Evolutionary conservation across 2,113 vertebrate genomes (phyloP), one percentile per base, ranked within the genome.

Genomic region (Pandion haliaetus): DNA sequence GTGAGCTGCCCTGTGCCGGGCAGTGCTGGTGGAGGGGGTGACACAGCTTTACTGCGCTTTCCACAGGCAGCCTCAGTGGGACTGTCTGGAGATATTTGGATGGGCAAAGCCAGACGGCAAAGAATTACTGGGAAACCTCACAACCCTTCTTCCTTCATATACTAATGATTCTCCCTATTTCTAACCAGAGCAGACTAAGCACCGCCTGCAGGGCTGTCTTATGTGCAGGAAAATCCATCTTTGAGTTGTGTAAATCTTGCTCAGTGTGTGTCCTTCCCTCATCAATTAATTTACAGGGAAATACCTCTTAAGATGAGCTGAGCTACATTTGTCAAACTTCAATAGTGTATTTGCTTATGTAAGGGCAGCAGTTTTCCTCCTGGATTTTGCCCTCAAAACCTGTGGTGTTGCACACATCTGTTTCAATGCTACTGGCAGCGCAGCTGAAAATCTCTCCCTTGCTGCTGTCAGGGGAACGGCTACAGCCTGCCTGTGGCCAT

Each of bases 381-480:
- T 83, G 55, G 59, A 32, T 93, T 94, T 94, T 80, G 24, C 23
- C 24, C 45, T 62, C 67, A 21, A 44, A 92, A 32, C n/a, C 44
- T 8, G 0, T 0, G 0, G 4, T 29, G 62, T 2, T 28, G 14
- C 45, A 38, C 18, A 1, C 11, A 31, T 40, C 57, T 61, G 21
- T 59, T 59, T 25, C n/a, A 45, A 5, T 19, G 57, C 19, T 59
- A 5, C 62, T 76, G 71, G n/a, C 47, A 78, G 50, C 2, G 0
- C 74, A 57, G 69, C 65, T 87, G 85, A 50, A 71, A 67, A 50
- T 12, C 38, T 50, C 57, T 85, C 57, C 15, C 57, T 54, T 62
- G 42, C 55, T 90, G 73, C 82, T 67, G 24, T 45, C 16, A 5
- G 34, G 31, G 67, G 44, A 88, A 42, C 44, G 72, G n/a, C 76